Base-by-base conservation (phyloP, 2,113 vertebrate species). In the Hippocampus guttulatus region DNA sequence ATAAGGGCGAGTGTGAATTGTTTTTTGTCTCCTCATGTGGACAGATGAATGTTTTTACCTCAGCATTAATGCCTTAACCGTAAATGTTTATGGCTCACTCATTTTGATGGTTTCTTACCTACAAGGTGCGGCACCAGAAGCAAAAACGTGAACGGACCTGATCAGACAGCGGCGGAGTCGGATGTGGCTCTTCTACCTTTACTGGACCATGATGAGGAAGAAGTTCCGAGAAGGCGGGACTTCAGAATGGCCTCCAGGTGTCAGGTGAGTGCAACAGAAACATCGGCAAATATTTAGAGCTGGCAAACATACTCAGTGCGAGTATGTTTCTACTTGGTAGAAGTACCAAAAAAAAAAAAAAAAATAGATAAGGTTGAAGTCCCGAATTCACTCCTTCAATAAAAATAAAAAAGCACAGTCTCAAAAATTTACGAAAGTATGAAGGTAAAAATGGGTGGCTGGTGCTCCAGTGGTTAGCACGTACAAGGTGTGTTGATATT, bases 161-260 rank as follows among this genome's bases (percentile, higher is more conserved):
- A 0, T 51, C 54, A 77, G 1, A 20, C 78, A 38, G 71, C 63
- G 71, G 73, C 38, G 69, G 64, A 69, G 67, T 64, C 74, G 51
- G 75, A 86, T 69, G 18, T 21, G 8, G 75, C 67, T 21, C 10
- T 52, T 15, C 68, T 92, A 10, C 85, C 88, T 55, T 87, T 67
- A 6, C 64, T 71, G 45, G 83, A 78, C 60, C 74, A 88, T 68
- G 52, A 77, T 55, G 64, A 70, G 67, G 25, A 89, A 82, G 47
- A 90, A 18, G 67, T 85, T 85, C 71, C 77, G 77, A 71, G 76
- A 76, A 86, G 87, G 74, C 75, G 78, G 70, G 75, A 76, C 2
- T 94, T 92, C 85, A 91, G 90, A 12, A 55, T 92, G 85, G 92
- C 94, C 11, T 95, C 95, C 78, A 93, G 93, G 74, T 95, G 93